phyloP scores from a whole-genome alignment of 2,888 invertebrate genomes.

The Andrena fulva region DNA sequence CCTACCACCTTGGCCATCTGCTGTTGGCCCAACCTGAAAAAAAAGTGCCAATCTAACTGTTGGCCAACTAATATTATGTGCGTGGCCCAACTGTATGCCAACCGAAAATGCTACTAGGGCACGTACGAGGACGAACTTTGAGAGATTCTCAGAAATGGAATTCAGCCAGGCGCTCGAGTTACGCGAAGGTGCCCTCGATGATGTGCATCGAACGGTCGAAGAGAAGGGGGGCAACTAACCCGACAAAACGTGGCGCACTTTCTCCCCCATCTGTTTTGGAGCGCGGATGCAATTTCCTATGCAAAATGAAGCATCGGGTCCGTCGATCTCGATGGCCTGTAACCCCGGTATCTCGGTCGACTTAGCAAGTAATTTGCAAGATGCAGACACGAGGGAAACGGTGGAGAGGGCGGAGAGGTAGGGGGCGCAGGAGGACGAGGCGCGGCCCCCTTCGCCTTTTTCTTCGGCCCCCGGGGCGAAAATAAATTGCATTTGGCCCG shows the following conservation, averaged over 20 bases:
- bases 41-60: too few species aligned
- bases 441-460: slow-evolving; percentile 40
- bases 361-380: slow-evolving; percentile 64
- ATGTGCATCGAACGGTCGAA: background rate
- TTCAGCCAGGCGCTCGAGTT: slow-evolving; percentile 1
- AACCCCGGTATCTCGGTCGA: slow-evolving; percentile 40
- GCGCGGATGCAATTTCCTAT: slow-evolving; percentile 1
- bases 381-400: slow-evolving; percentile 27
- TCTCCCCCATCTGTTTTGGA: background rate
- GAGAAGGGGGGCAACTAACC: background rate
- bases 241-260: background rate
- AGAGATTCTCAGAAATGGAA: slow-evolving; percentile 28
- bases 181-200: background rate
- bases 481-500: slow-evolving; percentile 65
- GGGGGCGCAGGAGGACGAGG: background rate
- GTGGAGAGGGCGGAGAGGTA: background rate
- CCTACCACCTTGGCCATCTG: too few species aligned
- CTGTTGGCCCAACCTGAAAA: too few species aligned
- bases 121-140: background rate
- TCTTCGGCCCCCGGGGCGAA: slow-evolving; percentile 50
- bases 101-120: too few species aligned
- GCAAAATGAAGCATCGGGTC: slow-evolving; percentile 24
- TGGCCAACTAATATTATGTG: too few species aligned
- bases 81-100: too few species aligned
- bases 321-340: slow-evolving; percentile 14